phyloP scores from a whole-genome alignment of 2,113 vertebrate species.

The Gulo gulo region DNA sequence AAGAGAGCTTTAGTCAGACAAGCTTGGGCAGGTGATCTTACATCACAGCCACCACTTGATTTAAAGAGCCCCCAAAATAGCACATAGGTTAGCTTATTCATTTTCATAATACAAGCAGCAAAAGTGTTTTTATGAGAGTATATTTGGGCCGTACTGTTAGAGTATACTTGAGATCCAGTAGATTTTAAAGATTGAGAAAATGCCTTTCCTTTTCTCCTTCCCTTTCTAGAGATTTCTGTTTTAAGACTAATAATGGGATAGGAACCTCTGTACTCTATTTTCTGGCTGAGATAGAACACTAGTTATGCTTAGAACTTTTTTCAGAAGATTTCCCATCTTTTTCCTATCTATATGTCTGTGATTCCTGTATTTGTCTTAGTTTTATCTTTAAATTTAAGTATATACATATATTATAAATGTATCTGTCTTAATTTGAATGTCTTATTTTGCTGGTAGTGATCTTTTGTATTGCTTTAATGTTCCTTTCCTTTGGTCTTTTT shows the following conservation, averaged over 20 bases:
- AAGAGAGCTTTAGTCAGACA: conserved; percentile 5
- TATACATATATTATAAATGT: too few relatives aligned
- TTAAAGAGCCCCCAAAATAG: background rate
- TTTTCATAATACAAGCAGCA: background rate
- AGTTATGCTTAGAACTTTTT: conserved; percentile 19
- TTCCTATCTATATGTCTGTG: background rate
- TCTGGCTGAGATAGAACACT: background rate
- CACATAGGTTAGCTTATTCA: background rate
- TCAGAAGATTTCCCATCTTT: background rate
- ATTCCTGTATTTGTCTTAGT: background rate
- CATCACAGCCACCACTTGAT: background rate
- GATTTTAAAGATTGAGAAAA: background rate
- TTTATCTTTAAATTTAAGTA: too few relatives aligned
- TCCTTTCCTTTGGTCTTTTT: background rate
- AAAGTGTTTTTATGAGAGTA: background rate
- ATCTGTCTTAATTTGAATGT: background rate
- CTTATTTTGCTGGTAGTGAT: background rate
- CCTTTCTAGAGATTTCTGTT: background rate
- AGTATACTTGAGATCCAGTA: background rate
- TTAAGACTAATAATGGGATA: background rate
- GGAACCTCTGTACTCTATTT: background rate
- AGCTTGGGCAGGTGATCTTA: background rate
- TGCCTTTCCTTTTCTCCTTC: background rate
- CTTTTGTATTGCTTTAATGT: background rate
- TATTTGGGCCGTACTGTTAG: background rate